phyloP scores from a whole-genome alignment of 2,888 invertebrate genomes.

The Meteorus cinctellus region DNA sequence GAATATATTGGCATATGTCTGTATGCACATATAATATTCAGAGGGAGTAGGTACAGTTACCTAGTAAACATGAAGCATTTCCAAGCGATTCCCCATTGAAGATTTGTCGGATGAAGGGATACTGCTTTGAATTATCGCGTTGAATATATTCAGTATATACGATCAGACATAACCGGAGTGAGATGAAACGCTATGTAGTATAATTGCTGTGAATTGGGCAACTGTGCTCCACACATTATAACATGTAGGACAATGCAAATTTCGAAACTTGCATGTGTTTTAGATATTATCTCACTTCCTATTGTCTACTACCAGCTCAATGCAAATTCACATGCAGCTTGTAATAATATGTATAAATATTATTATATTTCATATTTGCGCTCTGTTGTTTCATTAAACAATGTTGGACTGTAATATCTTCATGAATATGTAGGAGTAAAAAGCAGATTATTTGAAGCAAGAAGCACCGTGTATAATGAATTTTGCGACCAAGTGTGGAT shows the following conservation, averaged over 20 bases:
- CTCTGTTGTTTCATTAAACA: not conserved
- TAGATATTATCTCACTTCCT: not conserved
- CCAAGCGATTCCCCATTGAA: not conserved
- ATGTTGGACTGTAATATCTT: not conserved
- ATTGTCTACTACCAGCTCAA: constrained; percentile 8
- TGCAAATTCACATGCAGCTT: not conserved
- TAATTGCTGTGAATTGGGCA: constrained; percentile 9
- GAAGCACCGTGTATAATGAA: no score
- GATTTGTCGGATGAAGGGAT: constrained; percentile 8
- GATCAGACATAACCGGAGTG: not conserved
- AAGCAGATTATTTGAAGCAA: no score
- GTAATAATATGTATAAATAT: constrained; percentile 22
- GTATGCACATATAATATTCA: not conserved
- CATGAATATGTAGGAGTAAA: not conserved
- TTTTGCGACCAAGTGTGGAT: no score
- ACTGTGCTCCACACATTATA: not conserved
- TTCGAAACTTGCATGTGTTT: constrained; percentile 1
- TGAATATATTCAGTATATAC: constrained; percentile 15
- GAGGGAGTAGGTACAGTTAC: not conserved
- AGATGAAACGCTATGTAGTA: not conserved
- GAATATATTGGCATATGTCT: not conserved
- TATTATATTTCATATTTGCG: not conserved
- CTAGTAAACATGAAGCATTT: constrained; percentile 19
- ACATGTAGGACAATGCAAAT: constrained; percentile 9
- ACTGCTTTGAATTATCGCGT: constrained; percentile 11